Evolutionary conservation across 2,797 vertebrate genomes (phyloP).

Genomic region (Eospalax fontanierii): DNA sequence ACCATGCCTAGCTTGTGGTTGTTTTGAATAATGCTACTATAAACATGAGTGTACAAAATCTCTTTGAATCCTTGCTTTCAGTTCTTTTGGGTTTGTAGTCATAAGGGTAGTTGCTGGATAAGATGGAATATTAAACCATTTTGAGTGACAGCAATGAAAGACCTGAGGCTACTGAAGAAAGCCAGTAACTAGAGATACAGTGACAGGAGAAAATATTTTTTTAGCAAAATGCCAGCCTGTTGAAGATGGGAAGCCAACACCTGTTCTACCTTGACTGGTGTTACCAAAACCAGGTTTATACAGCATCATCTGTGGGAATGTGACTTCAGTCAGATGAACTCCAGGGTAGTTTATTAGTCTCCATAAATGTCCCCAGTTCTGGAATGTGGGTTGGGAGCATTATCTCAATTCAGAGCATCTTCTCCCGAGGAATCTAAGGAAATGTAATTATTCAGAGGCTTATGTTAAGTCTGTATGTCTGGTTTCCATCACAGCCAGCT

Average conservation of each 20-base stretch:
- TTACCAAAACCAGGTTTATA: background rate
- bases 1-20: background rate
- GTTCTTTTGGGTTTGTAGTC: background rate
- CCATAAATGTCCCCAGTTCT: background rate
- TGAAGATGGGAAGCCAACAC: background rate
- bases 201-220: background rate
- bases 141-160: background rate
- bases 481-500: background rate
- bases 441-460: background rate
- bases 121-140: background rate
- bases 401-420: background rate
- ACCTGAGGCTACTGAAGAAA: background rate
- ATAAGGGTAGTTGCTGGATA: slow-evolving; percentile 31
- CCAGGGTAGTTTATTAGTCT: background rate
- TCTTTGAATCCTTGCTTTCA: background rate
- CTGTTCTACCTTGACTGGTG: background rate
- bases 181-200: background rate
- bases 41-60: background rate
- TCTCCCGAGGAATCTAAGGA: background rate
- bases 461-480: background rate
- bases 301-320: background rate
- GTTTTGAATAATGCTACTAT: background rate
- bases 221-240: background rate
- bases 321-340: background rate
- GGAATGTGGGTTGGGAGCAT: background rate